Evolutionary conservation across 1,140 invertebrate genomes (phyloP), one percentile per base, ranked within the genome.

Genomic region (Zaprionus lachaisei): DNA sequence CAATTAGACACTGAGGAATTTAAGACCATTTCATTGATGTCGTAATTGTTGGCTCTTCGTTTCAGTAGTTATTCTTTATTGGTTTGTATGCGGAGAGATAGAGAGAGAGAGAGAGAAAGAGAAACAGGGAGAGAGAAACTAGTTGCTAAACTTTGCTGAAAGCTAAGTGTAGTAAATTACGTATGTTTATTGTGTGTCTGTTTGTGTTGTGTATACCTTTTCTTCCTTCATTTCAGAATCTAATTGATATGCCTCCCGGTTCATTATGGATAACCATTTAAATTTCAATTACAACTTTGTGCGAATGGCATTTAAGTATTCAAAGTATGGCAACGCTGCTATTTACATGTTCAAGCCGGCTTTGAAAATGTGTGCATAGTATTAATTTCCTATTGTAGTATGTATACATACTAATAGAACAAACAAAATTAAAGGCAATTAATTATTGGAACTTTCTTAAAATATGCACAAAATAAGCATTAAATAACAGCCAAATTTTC

Each of bases 1-100:
- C 71, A 73, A 73, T 77, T 77, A 77, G 75, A 77, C 71, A 44
- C 24, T 54, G 26, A 49, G 64, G 64, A 77, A 77, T 77, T 72
- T 67, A 49, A 73, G 49, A 31, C 34, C 44, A 76, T 76, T 65
- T 66, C 56, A 76, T 76, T 76, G 73, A 76, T 64, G 72, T 51
- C 41, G 44, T 71, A 64, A 76, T 76, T 63, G 58, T 49, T 28
- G 57, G 65, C 47, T 60, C 14, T 41, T 17, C 17, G 31, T 56
- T 41, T 41, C 38, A 34, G 37, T 31, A 57, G 38, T 57, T 68
- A 60, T 22, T 49, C 54, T 20, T 17, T 54, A 44, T 58, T 24
- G 15, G 11, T 47, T 24, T 17, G 9, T 34, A 55, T 61, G 44
- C 34, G 31, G 2, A 38, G 37, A 12, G 41, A 20, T 2, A 47